Evolutionary conservation across 2,888 invertebrate genomes (phyloP), one percentile per base, ranked within the genome.

Genomic region (Flexamia atlantica): DNA sequence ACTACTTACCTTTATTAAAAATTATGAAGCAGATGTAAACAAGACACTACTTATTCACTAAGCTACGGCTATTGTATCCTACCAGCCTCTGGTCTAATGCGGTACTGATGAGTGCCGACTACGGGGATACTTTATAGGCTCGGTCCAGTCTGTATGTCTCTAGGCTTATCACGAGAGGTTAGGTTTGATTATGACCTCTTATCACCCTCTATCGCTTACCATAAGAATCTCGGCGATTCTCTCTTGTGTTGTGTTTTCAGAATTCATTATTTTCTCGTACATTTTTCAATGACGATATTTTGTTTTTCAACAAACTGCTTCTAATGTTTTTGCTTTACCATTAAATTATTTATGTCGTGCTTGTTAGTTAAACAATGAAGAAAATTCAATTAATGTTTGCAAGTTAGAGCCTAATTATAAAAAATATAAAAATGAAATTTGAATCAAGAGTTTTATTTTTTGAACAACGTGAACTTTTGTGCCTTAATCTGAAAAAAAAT

Each of bases 121-220:
- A 3, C 2, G 64, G 14, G 28, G 64, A 25, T 4, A 17, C 28
- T 64, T 28, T 64, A 64, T 64, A 64, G 64, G 14, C 64, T 4
- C 30, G 64, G 64, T 12, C 64, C 64, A 64, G 64, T 17, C 64
- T 64, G 64, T 64, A 64, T 64, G 64, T 64, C 64, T 64, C 30
- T 25, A n/a, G 64, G 25, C 28, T 64, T 64, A 64, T 64, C 64
- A 14, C 53, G 53, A 23, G 5, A 25, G 25, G 64, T 30, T 64
- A 64, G 57, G 57, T 57, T 36, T 12, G 64, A 64, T 64, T 28
- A 17, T 64, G 64, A 57, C 57, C 57, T 57, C 57, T 57, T 14
- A 46, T 46, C 46, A 46, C 12, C 57, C 50, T n/a, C n/a, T 50
- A 50, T 50, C 50, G 17, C 50, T 50, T n/a, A 3, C 57, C 57